Evolutionary conservation across 2,888 invertebrate species (phyloP).

Genomic region (Spodoptera littoralis): DNA sequence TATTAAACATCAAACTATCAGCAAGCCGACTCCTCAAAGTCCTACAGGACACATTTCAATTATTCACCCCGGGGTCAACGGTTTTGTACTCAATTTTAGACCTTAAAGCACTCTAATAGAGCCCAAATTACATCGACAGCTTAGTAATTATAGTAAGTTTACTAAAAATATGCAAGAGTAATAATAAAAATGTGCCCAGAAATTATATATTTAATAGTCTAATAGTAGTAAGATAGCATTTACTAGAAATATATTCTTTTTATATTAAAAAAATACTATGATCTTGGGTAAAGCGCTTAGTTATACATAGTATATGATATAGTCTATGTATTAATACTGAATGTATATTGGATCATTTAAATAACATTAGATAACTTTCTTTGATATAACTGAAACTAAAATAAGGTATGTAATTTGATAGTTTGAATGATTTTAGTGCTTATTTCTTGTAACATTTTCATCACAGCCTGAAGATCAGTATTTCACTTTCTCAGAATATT

Average conservation of each 20-base stretch:
- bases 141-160: conserved; percentile 15
- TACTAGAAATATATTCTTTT: conserved; percentile 46
- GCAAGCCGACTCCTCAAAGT: conserved; percentile 57
- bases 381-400: too few species aligned
- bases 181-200: conserved; percentile 59
- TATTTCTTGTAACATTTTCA: too few species aligned
- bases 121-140: conserved; percentile 33
- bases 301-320: conserved; percentile 51
- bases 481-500: too few species aligned
- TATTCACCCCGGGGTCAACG: conserved; percentile 59
- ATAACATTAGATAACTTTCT: conserved; percentile 34
- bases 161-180: conserved; percentile 37
- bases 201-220: conserved; percentile 46
- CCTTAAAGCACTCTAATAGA: conserved; percentile 52
- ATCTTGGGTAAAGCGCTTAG: conserved; percentile 74
- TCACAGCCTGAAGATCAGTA: too few species aligned
- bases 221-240: conserved; percentile 38
- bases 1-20: conserved; percentile 51
- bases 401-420: too few species aligned
- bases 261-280: conserved; percentile 81
- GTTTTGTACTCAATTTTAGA: conserved; percentile 74
- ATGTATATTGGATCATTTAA: conserved; percentile 61
- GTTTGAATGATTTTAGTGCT: too few species aligned
- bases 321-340: conserved; percentile 74
- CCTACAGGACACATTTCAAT: conserved; percentile 61